Evolutionary conservation across 2,888 invertebrate species (phyloP), one percentile per base, ranked within the genome.

Genomic region (Ophion costatus): DNA sequence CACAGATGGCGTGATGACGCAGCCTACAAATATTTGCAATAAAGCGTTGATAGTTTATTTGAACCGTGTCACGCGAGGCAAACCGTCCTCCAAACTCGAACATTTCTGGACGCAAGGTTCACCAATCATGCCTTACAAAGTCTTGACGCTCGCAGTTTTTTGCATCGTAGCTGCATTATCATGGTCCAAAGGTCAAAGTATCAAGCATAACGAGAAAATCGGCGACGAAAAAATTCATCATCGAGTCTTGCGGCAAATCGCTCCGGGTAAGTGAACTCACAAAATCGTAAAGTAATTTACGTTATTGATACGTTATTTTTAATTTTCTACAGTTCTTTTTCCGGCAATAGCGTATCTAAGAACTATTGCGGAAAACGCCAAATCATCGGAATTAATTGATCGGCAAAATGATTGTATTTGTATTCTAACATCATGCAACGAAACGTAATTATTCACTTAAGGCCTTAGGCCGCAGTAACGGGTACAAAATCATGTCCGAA

Each of bases 241-340:
- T 22, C 66, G 80, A 76, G 70, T 76, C 20, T 5, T 33, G 7
- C 71, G 80, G 67, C 83, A 80, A 38, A 84, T 84, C 24, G 83
- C 76, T 5, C 83, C 83, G 51, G 83, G 83, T 83, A 69, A 67
- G 42, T 10, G 17, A 64, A 9, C 11, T 64, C 22, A 64, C 22
- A 11, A 33, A 11, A 64, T 17, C n/a, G 38, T 7, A 0, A n/a
- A 45, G 45, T 33, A 59, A 22, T 57, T n/a, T 20, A 29, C 57
- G 7, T 33, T 20, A 14, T 5, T 17, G 22, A 9, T 1, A 2
- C n/a, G n/a, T 17, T 3, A 14, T n/a, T 20, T 38, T 24, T 38
- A 38, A 38, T 38, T 38, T 38, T 38, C 38, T 38, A 38, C 38
- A 38, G 9, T 38, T 7, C 6, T 38, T 38, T 38, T 38, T 38